Base-by-base conservation (phyloP, 2,888 invertebrate genomes). In the Phorcus lineatus region DNA sequence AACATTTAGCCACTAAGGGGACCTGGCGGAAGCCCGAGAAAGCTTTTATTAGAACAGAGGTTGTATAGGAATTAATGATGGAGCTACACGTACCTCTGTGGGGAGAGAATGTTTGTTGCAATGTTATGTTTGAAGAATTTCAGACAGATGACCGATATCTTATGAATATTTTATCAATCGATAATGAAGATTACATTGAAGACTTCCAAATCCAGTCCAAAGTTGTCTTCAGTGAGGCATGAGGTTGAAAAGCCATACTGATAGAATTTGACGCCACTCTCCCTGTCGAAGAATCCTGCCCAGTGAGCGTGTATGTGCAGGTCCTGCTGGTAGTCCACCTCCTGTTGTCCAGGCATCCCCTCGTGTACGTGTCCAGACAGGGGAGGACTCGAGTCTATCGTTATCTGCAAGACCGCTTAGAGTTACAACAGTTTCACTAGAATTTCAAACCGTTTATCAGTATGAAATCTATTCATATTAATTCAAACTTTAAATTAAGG, bases 261-360 rank as follows among this genome's bases (percentile, higher is more conserved):
- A 62, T 90, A 90, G 70, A 85, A 87, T 74, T 77, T 79, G 13
- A 90, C 83, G 9, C 87, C 87, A 80, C 88, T 88, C 79, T 89
- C 90, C 67, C 83, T 83, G 79, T 90, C 90, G 79, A 90, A 88
- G 79, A 89, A 90, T 0, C 87, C 90, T 62, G 83, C 82, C 90
- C 90, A 90, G 77, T 88, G 80, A 1, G 85, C 86, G 19, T 81
- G 66, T 6, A 88, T 75, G 16, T 47, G 70, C 6, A 74, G 40
- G 57, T 79, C 76, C 75, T 82, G 81, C 70, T 88, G 88, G 78
- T 81, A 90, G 78, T 89, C 89, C 11, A 87, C 80, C 57, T 90
- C 89, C 1, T 84, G 81, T 13, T 80, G 67, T 9, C 86, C 87
- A 9, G 55, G 36, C 17, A 77, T 22, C 31, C 89, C 86, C 76